Percentiles rank a stretch among this genome's conserved stretches.
Evolutionary conservation across 1,140 invertebrate species (phyloP).

Genomic region (Cydia strobilella): DNA sequence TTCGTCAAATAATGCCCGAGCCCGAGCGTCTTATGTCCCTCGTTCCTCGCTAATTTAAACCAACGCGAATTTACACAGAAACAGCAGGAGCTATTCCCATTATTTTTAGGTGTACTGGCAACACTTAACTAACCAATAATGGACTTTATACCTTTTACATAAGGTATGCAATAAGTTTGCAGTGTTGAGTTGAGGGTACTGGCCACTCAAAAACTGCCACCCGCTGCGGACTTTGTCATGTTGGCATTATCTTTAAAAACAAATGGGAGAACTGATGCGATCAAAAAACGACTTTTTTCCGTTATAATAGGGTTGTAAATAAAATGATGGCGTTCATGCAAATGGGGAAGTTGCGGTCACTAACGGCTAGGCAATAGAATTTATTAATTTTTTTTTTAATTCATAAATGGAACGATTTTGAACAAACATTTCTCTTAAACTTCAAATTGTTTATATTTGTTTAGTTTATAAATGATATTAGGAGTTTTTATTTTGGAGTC

Average conservation of each 20-base stretch:
- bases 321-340: not conserved
- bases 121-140: not conserved
- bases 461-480: no score
- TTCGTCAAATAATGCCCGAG: not conserved
- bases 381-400: constrained; percentile 11
- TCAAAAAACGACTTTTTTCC: not conserved
- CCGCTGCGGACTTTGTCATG: constrained; percentile 17
- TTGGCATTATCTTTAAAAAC: constrained; percentile 12
- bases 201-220: constrained; percentile 6
- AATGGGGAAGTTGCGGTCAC: not conserved
- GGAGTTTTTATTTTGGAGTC: no score
- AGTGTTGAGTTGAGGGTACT: not conserved
- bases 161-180: not conserved
- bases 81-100: constrained; percentile 13
- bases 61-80: constrained; percentile 18
- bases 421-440: not conserved
- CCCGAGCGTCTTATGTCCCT: not conserved
- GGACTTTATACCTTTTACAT: not conserved
- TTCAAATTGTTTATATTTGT: not conserved
- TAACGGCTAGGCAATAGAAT: constrained; percentile 14
- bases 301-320: not conserved
- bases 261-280: not conserved
- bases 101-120: not conserved
- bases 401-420: not conserved
- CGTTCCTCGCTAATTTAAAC: not conserved